Evolutionary conservation across 2,113 vertebrate species (phyloP).

Genomic region (Erpornis zantholeuca): DNA sequence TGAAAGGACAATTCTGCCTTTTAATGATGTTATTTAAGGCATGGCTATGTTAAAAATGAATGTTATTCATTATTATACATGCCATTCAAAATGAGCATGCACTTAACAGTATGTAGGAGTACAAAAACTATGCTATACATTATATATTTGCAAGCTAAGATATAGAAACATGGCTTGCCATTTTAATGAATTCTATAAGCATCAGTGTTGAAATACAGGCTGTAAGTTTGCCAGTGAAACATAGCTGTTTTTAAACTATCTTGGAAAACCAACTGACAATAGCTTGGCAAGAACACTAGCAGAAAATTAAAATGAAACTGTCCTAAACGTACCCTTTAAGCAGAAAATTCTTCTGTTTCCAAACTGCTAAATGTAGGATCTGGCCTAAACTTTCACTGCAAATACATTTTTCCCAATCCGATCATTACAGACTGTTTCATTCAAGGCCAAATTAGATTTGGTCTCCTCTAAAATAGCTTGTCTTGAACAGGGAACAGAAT

Average conservation of each 20-base stretch:
- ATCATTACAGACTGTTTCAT: neutral
- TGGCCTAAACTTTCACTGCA: neutral
- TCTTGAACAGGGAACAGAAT: neutral
- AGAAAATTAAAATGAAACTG: slow-evolving; percentile 5
- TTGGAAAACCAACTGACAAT: neutral
- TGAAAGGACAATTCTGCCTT: neutral
- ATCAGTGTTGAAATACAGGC: neutral
- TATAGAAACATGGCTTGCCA: neutral
- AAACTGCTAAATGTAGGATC: neutral
- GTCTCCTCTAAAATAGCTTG: neutral
- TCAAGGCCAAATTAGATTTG: slow-evolving; percentile 1
- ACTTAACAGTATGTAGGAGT: neutral
- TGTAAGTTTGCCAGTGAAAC: neutral
- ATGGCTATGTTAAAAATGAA: neutral
- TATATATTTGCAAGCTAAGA: neutral
- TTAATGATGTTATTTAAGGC: neutral
- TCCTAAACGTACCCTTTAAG: neutral
- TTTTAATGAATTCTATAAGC: neutral
- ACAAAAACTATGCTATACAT: neutral
- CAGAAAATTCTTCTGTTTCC: neutral
- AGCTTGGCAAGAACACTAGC: neutral
- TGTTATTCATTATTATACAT: neutral
- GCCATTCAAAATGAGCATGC: neutral
- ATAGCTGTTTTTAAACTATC: neutral
- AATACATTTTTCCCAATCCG: neutral